Conservation (phyloP, 2,797 vertebrate genomes). For the Gobio occitaniae region DNA sequence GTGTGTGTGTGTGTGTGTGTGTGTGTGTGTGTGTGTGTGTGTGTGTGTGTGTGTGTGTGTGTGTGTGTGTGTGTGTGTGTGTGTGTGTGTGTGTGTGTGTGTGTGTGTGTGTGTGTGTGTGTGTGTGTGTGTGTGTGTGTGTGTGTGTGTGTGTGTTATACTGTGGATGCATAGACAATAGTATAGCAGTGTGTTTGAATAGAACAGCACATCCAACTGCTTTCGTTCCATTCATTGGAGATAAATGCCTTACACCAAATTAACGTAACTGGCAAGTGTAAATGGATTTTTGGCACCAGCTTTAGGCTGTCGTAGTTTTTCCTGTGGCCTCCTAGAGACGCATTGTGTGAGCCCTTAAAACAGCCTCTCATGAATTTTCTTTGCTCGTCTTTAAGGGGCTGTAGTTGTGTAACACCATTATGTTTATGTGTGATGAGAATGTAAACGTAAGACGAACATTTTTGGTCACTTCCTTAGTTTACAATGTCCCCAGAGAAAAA, state of each 20-base stretch:
- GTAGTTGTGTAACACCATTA: constrained; percentile 17
- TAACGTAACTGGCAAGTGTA: constrained; percentile 34
- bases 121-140: too few species aligned
- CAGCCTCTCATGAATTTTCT: constrained; percentile 21
- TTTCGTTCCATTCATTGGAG: constrained; percentile 12
- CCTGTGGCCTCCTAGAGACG: not conserved
- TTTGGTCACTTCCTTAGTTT: constrained; percentile 39
- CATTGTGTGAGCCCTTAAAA: not conserved
- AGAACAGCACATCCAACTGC: not conserved
- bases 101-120: too few species aligned
- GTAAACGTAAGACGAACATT: not conserved
- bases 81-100: too few species aligned
- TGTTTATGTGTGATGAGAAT: constrained; percentile 14
- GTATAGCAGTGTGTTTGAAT: not conserved
- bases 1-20: too few species aligned
- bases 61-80: too few species aligned
- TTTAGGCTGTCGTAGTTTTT: constrained; percentile 2
- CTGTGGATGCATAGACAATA: not conserved
- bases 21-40: too few species aligned
- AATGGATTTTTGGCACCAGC: constrained; percentile 31
- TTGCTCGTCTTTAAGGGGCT: constrained; percentile 13
- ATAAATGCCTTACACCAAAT: constrained; percentile 14
- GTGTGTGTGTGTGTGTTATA: too few species aligned
- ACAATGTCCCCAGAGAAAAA: not conserved
- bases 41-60: too few species aligned